Percentiles rank a stretch among this genome's conserved stretches.
phyloP scores from a whole-genome alignment of 2,797 vertebrate genomes.

The Myotis myotis region DNA sequence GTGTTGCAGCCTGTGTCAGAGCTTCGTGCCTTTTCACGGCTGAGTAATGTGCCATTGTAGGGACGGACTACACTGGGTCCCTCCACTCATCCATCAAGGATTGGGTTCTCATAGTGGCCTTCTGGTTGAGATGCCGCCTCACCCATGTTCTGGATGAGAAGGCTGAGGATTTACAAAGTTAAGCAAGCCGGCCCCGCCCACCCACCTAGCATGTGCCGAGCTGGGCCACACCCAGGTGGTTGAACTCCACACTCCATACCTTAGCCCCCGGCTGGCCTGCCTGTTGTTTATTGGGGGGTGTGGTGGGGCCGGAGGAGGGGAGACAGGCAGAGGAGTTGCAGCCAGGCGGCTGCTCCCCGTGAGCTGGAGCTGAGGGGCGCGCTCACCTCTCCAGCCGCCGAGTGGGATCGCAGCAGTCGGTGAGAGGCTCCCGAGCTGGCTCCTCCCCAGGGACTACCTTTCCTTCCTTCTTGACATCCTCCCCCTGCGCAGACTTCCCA shows the following conservation, averaged over 20 bases:
- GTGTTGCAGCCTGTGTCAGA: rapidly evolving
- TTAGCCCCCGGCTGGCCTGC: neutral
- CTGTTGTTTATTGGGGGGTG: neutral
- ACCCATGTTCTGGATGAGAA: no score
- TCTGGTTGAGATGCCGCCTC: neutral
- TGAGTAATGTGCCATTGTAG: rapidly evolving
- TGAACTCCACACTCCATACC: neutral
- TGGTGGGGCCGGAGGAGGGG: neutral
- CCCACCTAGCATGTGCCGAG: rapidly evolving
- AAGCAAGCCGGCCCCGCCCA: neutral
- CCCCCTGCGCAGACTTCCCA: rapidly evolving
- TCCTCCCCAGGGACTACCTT: neutral
- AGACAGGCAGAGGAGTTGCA: neutral
- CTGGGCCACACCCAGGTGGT: neutral
- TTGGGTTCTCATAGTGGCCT: rapidly evolving
- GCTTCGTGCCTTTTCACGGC: neutral
- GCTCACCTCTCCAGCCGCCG: neutral
- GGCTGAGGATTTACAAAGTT: neutral
- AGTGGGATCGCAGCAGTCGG: rapidly evolving
- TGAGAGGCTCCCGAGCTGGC: neutral
- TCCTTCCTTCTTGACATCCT: neutral
- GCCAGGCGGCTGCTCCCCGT: rapidly evolving
- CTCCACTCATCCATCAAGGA: neutral
- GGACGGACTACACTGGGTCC: rapidly evolving
- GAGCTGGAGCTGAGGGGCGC: neutral